Evolutionary conservation across 35 echinoderm and acorn worm genomes (phyloP).

Genomic region (Apostichopus parvimensis): DNA sequence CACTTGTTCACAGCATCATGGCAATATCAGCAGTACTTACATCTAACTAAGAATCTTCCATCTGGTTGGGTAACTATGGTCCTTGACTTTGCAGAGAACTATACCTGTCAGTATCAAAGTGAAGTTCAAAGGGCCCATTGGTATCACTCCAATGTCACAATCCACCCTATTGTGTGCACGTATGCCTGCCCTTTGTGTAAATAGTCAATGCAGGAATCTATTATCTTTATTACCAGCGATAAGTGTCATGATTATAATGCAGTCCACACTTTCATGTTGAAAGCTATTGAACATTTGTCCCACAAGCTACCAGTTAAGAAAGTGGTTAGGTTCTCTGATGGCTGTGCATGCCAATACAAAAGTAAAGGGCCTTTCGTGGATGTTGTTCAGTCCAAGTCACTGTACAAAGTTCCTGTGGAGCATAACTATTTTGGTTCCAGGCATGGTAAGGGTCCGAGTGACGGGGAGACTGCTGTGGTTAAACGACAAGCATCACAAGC

Average conservation of each 20-base stretch:
- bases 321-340: conserved; percentile 20
- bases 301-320: background rate
- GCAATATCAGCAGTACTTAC: no score
- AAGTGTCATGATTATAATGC: conserved; percentile 40
- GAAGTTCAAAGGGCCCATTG: conserved; percentile 48
- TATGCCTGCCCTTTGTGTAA: conserved; percentile 9
- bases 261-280: conserved; percentile 23
- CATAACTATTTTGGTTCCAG: conserved; percentile 68
- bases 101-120: conserved; percentile 32
- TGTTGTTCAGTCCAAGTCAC: background rate
- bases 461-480: no score
- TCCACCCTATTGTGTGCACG: conserved; percentile 37
- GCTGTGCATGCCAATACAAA: conserved; percentile 20
- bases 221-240: conserved; percentile 29
- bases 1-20: no score
- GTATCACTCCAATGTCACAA: background rate
- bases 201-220: background rate
- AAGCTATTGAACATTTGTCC: background rate
- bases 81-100: conserved; percentile 49
- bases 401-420: conserved; percentile 39
- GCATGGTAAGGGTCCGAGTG: conserved; percentile 62
- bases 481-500: background rate
- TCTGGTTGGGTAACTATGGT: conserved; percentile 16
- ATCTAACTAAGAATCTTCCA: conserved; percentile 36
- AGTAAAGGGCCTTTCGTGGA: conserved; percentile 16